Percentiles rank a stretch among this genome's conserved stretches.
Conservation (phyloP, 1,140 invertebrate species). For the Paralvinella palmiformis region DNA sequence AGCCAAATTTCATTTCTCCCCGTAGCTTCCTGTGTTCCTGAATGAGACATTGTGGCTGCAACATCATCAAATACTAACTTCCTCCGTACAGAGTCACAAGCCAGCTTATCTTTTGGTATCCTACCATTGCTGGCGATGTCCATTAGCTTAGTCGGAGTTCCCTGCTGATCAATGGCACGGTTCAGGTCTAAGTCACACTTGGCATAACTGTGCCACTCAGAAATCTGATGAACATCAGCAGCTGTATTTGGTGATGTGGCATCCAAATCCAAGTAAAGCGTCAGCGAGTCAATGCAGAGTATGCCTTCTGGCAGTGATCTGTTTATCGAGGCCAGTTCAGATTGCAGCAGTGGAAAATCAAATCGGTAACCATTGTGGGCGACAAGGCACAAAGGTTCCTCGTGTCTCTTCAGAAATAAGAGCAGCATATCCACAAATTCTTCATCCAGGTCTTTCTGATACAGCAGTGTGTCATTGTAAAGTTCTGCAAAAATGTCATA, state of each 20-base stretch:
- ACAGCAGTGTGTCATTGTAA: no score
- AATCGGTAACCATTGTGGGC: conserved; percentile 69
- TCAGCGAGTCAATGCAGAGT: neutral
- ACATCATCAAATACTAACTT: no score
- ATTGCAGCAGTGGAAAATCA: conserved; percentile 65
- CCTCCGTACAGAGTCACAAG: no score
- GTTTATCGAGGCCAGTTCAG: conserved; percentile 48
- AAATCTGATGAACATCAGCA: neutral
- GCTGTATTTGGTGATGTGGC: neutral
- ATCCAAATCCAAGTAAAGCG: neutral
- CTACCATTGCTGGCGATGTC: neutral
- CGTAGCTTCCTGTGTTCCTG: no score
- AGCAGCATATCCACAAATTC: no score
- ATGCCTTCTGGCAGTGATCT: neutral
- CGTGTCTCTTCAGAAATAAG: no score
- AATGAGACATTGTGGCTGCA: no score
- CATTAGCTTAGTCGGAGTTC: neutral
- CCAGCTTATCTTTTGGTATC: neutral
- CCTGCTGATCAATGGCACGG: neutral
- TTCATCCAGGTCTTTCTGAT: no score
- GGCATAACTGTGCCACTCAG: no score
- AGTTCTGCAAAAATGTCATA: no score
- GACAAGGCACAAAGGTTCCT: conserved; percentile 66
- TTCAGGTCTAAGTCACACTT: neutral
- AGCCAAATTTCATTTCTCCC: no score